Evolutionary conservation across 2,113 vertebrate species (phyloP).

Genomic region (Tachycineta bicolor): DNA sequence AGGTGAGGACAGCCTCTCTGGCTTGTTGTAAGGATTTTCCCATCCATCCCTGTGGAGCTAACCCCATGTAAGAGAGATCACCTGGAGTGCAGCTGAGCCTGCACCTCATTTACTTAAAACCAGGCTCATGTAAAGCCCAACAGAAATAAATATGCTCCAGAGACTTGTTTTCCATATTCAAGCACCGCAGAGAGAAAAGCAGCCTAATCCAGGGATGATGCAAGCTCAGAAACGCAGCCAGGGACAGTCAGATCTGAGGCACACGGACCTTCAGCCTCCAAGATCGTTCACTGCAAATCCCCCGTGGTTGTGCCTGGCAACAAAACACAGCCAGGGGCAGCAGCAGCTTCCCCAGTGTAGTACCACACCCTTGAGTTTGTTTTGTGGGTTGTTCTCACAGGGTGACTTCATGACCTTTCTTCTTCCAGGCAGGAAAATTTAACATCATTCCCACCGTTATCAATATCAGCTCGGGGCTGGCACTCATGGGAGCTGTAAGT

Average conservation of each 20-base stretch:
- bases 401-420: not conserved
- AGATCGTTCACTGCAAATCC: not conserved
- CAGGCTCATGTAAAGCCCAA: not conserved
- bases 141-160: not conserved
- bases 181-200: not conserved
- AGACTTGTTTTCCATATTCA: not conserved
- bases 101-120: not conserved
- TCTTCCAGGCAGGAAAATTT: constrained; percentile 92
- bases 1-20: not conserved
- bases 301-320: not conserved
- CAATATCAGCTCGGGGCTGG: constrained; percentile 90
- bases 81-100: not conserved
- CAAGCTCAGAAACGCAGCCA: not conserved
- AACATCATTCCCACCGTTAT: constrained; percentile 92
- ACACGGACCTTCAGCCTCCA: not conserved
- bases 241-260: not conserved
- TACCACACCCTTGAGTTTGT: not conserved
- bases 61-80: not conserved
- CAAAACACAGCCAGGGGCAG: not conserved
- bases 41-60: not conserved
- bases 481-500: constrained; percentile 92
- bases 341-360: not conserved
- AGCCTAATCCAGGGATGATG: not conserved
- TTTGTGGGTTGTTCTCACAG: not conserved
- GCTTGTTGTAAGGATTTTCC: not conserved